phyloP scores from a whole-genome alignment of 1,140 invertebrate species.

The Amyelois transitella region DNA sequence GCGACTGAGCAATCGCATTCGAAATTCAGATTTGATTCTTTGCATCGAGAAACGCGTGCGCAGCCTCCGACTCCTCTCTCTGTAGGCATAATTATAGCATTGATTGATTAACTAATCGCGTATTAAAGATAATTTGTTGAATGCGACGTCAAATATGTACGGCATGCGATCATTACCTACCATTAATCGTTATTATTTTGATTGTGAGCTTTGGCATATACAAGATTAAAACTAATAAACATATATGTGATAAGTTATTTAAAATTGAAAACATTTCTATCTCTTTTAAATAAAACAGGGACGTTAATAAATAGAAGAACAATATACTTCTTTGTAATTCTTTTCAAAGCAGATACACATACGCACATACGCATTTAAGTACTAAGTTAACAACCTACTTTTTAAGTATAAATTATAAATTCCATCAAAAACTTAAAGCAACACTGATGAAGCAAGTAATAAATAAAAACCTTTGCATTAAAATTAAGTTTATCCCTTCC shows the following conservation, averaged over 20 bases:
- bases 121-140: neutral
- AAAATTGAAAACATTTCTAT: too few species aligned
- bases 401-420: too few species aligned
- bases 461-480: neutral
- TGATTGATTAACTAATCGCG: neutral
- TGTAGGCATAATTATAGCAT: neutral
- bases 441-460: neutral
- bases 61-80: conserved; percentile 31
- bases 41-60: conserved; percentile 38
- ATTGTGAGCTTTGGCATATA: too few species aligned
- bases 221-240: too few species aligned
- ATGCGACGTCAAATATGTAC: neutral
- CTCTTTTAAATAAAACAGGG: too few species aligned
- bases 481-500: neutral
- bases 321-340: too few species aligned
- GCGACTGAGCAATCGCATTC: conserved; percentile 47
- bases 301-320: too few species aligned
- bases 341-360: too few species aligned
- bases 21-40: conserved; percentile 15
- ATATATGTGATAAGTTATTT: too few species aligned
- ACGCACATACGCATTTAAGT: too few species aligned
- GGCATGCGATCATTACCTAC: neutral
- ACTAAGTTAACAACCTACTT: too few species aligned
- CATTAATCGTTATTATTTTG: neutral
- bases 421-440: too few species aligned